Percentiles rank a stretch among this genome's conserved stretches.
Conservation (phyloP, 2,888 invertebrate genomes). For the Ceraclea dissimilis region DNA sequence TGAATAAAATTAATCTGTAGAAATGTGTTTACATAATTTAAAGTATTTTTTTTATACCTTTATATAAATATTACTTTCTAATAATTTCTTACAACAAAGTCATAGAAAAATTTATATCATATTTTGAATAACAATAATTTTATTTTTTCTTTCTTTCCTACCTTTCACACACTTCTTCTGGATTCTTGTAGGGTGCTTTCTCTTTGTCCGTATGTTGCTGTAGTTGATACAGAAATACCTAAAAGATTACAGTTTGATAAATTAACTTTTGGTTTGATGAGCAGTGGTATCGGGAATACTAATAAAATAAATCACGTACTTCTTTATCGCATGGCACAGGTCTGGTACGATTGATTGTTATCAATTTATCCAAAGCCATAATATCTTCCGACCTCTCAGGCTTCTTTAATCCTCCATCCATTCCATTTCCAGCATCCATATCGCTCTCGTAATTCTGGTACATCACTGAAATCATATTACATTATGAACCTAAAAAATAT, state of each 20-base stretch:
- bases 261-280: no score
- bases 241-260: not conserved
- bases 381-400: constrained; percentile 43
- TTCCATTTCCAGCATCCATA: constrained; percentile 23
- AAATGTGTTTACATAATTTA: no score
- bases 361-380: constrained; percentile 54
- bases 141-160: constrained; percentile 3
- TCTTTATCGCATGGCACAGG: constrained; percentile 82
- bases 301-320: constrained; percentile 29
- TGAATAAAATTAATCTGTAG: no score
- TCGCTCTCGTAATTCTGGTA: constrained; percentile 23
- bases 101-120: no score
- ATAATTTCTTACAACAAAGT: no score
- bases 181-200: constrained; percentile 43
- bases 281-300: no score
- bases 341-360: constrained; percentile 67
- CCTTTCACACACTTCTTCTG: constrained; percentile 38
- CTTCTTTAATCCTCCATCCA: constrained; percentile 26
- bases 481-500: not conserved
- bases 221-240: constrained; percentile 48
- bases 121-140: no score
- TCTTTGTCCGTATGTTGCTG: constrained; percentile 42
- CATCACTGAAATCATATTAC: constrained; percentile 12
- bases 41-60: no score
- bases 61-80: no score